A percentile compares a stretch with the other conserved stretches of the same genome.
Conservation (phyloP, 2,888 invertebrate genomes). For the Octonoba sinensis region DNA sequence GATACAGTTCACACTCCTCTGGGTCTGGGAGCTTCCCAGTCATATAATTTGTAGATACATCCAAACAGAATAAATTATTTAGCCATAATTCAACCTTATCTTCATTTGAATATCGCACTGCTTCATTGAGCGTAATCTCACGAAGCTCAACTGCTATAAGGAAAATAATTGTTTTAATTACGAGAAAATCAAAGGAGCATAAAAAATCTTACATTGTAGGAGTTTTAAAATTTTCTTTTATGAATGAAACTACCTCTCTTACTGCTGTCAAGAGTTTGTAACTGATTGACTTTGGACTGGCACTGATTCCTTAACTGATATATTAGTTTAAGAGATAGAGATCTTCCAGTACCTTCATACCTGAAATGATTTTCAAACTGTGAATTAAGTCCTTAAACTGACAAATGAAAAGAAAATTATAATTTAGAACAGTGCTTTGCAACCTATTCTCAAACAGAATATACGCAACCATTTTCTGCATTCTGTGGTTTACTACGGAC, state of each 20-base stretch:
- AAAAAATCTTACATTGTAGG: neutral
- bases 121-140: slow-evolving; percentile 84
- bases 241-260: neutral
- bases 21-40: slow-evolving; percentile 90
- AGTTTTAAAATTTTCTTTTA: neutral
- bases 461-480: too few relatives aligned
- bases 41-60: slow-evolving; percentile 80
- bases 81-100: slow-evolving; percentile 94
- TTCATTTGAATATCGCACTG: slow-evolving; percentile 88
- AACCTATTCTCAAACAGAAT: too few relatives aligned
- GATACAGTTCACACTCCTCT: slow-evolving; percentile 85
- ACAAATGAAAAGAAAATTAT: too few relatives aligned
- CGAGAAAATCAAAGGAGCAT: neutral
- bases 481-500: too few relatives aligned
- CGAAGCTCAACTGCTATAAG: slow-evolving; percentile 71
- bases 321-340: slow-evolving; percentile 92
- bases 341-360: slow-evolving; percentile 97
- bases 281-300: slow-evolving; percentile 66
- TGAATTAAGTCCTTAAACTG: neutral
- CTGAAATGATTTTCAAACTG: slow-evolving; percentile 68
- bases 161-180: neutral
- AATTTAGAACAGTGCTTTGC: too few relatives aligned
- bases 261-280: neutral
- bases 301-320: slow-evolving; percentile 84
- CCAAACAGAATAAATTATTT: slow-evolving; percentile 89